These are phyloP conservation scores for Holacanthus passer DNA, from an alignment of 2,113 vertebrate genomes.

Conservation along the genomic window DNA sequence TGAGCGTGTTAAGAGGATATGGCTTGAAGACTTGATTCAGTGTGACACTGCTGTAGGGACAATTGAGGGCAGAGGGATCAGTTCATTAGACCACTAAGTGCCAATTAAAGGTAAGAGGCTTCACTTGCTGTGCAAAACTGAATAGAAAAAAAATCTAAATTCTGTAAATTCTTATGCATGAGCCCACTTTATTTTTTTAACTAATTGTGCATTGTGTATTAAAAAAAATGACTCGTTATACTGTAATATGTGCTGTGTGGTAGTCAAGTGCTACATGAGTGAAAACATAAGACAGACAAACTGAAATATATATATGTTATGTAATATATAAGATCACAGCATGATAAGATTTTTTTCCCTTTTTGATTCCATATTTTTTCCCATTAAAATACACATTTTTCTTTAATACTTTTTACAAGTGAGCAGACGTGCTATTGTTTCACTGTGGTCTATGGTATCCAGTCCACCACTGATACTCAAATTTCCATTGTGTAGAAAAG, in stretches of 20 bases:
- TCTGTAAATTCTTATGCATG: fast-evolving
- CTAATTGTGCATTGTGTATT: neutral
- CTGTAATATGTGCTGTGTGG: neutral
- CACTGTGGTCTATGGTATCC: neutral
- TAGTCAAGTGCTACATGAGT: neutral
- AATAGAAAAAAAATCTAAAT: neutral
- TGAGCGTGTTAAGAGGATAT: neutral
- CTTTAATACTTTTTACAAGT: neutral
- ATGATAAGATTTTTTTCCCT: neutral
- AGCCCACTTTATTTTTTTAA: neutral
- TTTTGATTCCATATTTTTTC: neutral
- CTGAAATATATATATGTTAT: no score
- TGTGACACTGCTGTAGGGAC: neutral
- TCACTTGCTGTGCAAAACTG: neutral
- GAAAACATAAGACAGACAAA: no score
- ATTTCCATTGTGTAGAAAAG: neutral
- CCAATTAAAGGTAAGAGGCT: conserved; percentile 23
- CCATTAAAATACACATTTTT: neutral
- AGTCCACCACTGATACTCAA: fast-evolving
- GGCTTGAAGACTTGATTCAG: no score
- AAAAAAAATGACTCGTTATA: neutral
- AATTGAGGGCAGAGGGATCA: neutral
- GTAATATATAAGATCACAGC: neutral
- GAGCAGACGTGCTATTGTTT: neutral
- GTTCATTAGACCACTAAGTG: neutral